These are phyloP conservation scores for Luidia sarsii DNA, from an alignment of 53 echinoderm and acorn worm species.

Conservation along the genomic window DNA sequence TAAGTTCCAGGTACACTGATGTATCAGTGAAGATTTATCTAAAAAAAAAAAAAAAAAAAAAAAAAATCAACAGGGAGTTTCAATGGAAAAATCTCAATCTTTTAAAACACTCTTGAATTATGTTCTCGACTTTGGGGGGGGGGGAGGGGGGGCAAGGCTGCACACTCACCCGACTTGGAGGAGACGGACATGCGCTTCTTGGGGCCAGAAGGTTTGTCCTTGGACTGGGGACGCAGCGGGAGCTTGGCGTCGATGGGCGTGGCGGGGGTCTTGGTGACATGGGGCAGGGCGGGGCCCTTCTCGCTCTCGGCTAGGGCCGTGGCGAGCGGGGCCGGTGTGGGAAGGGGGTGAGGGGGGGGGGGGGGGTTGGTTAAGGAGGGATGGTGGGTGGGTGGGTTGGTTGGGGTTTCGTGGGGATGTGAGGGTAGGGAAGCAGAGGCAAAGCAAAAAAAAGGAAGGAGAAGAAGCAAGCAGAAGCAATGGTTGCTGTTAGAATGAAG, in stretches of 20 bases:
- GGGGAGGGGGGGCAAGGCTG: no score
- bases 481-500: conserved; percentile 12
- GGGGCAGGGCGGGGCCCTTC: conserved; percentile 32
- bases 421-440: neutral
- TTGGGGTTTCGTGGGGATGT: neutral
- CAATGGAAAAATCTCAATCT: no score
- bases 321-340: conserved; percentile 3
- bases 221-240: conserved; percentile 60
- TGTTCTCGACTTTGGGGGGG: no score
- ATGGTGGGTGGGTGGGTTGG: neutral
- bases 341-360: neutral
- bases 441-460: no score
- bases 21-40: no score
- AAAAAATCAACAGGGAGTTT: no score
- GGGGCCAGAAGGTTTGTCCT: conserved; percentile 40
- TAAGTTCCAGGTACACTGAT: no score
- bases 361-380: neutral
- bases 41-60: no score
- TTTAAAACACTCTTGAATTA: no score
- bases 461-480: conserved; percentile 23
- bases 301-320: conserved; percentile 62
- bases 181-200: conserved; percentile 90
- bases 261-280: conserved; percentile 78
- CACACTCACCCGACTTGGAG: conserved; percentile 84
- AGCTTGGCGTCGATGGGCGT: conserved; percentile 79